These are phyloP conservation scores for Pseudochaenichthys georgianus DNA, from an alignment of 2,797 vertebrate genomes.

Conservation along the genomic window DNA sequence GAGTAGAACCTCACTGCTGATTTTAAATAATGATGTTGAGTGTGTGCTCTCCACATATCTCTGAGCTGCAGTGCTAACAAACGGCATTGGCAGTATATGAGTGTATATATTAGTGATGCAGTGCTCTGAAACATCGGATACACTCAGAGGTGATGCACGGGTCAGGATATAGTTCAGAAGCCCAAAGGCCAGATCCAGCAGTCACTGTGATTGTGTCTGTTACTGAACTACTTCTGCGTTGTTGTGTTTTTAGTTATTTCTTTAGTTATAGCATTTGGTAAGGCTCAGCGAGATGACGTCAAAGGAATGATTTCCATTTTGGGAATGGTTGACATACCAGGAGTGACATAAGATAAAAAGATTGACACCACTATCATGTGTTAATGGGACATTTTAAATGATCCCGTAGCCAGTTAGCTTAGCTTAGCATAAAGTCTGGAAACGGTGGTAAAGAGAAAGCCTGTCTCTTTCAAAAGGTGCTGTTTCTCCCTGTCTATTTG, in stretches of 20 bases:
- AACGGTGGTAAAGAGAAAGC: too few species aligned
- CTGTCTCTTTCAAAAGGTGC: too few species aligned
- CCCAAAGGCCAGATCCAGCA: slow-evolving; percentile 1
- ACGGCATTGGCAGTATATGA: background rate
- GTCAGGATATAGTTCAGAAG: slow-evolving; percentile 14
- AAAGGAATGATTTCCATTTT: too few species aligned
- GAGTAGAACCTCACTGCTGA: background rate
- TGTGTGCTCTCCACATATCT: background rate
- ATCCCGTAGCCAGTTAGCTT: too few species aligned
- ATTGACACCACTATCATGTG: too few species aligned
- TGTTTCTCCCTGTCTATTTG: too few species aligned
- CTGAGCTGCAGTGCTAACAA: background rate
- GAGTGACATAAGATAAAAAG: too few species aligned
- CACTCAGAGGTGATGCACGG: background rate
- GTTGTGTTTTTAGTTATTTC: background rate
- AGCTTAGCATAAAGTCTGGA: too few species aligned
- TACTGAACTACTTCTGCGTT: background rate
- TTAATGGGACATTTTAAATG: too few species aligned
- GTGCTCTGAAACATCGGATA: background rate
- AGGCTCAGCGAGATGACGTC: too few species aligned
- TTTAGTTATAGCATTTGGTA: background rate
- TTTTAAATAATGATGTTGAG: slow-evolving; percentile 18
- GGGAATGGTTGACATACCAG: too few species aligned
- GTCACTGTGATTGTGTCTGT: background rate
- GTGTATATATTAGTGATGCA: slow-evolving; percentile 2